These are phyloP conservation scores for Leucophenga varia DNA, from an alignment of 1,140 invertebrate genomes.

Conservation along the genomic window DNA sequence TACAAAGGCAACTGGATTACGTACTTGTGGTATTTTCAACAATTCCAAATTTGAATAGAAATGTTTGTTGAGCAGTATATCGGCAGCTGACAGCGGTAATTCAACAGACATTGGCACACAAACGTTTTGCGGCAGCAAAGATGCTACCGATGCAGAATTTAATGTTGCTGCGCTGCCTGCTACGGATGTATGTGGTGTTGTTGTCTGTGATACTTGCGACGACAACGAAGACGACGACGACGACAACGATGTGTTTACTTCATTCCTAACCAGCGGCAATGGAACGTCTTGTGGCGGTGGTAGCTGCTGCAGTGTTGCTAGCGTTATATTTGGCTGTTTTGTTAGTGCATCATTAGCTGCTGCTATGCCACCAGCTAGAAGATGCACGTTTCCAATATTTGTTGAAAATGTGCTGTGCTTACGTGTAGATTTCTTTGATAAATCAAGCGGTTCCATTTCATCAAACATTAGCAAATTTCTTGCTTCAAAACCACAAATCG, in stretches of 20 bases:
- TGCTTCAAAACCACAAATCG: constrained; percentile 49
- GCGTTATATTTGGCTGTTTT: not conserved
- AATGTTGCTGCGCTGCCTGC: not conserved
- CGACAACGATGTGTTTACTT: not conserved
- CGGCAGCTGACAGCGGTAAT: not conserved
- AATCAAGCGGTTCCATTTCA: constrained; percentile 46
- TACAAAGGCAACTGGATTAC: constrained; percentile 26
- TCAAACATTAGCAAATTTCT: constrained; percentile 34
- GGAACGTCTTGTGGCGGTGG: constrained; percentile 6
- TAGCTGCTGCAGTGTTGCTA: not conserved
- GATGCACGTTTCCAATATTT: not conserved
- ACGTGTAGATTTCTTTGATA: constrained; percentile 36
- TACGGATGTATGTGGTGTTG: not conserved
- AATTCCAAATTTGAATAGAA: constrained; percentile 50
- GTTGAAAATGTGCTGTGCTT: constrained; percentile 13
- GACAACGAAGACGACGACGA: not conserved
- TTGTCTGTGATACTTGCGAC: too few species aligned
- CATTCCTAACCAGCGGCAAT: not conserved
- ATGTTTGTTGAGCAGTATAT: constrained; percentile 20
- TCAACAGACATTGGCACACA: not conserved
- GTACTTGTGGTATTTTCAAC: constrained; percentile 47
- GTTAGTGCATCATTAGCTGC: not conserved
- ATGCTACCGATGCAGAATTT: constrained; percentile 1
- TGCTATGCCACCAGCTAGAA: too few species aligned
- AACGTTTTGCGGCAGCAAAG: constrained; percentile 1